Conservation (phyloP, 2,113 vertebrate genomes). For the Mus spicilegus region DNA sequence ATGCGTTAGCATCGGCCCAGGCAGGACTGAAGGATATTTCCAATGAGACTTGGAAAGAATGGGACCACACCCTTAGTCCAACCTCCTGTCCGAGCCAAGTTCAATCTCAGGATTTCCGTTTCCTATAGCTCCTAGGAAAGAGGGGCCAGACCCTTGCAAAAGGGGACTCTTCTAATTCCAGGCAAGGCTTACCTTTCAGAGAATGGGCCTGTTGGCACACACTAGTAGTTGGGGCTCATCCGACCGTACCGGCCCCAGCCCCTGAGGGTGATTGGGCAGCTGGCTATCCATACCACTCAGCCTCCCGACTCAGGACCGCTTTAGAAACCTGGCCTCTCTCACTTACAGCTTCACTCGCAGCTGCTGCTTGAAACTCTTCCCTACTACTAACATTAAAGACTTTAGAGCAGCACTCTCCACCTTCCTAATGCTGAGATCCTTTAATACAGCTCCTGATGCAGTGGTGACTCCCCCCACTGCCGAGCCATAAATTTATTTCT, state of each 20-base stretch:
- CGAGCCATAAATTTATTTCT: not conserved
- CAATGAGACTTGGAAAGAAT: not conserved
- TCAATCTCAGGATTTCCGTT: not conserved
- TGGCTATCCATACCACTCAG: not conserved
- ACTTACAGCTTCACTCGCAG: not conserved
- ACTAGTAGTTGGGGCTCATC: not conserved
- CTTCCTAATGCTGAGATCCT: not conserved
- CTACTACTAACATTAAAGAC: too few relatives aligned
- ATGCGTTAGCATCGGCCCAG: not conserved
- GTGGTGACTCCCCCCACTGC: not conserved
- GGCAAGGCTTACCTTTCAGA: not conserved
- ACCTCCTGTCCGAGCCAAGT: not conserved
- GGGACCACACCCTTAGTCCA: not conserved
- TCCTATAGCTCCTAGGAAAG: not conserved
- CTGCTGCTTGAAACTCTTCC: not conserved
- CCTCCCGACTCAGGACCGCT: not conserved
- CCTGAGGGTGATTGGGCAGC: not conserved
- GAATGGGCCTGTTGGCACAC: not conserved
- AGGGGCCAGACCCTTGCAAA: not conserved
- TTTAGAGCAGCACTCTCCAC: not conserved
- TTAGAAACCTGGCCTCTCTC: too few relatives aligned
- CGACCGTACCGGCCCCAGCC: not conserved
- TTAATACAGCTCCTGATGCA: not conserved
- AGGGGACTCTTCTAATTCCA: not conserved
- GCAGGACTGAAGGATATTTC: not conserved